Base-by-base conservation (phyloP, 2,888 invertebrate genomes). In the Diaphora mendica region DNA sequence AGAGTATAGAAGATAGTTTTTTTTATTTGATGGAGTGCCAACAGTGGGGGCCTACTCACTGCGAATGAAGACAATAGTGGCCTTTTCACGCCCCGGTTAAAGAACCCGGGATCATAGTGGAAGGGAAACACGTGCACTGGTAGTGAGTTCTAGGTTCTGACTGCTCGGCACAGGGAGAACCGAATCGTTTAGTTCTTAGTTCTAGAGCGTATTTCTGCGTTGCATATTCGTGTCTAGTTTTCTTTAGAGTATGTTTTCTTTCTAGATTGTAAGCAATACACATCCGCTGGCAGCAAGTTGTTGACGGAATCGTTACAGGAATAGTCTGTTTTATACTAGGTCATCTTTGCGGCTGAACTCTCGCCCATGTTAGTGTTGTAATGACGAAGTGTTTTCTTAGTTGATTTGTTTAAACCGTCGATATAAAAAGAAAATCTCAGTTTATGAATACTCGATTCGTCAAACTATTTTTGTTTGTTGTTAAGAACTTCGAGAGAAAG, bases 291-390 rank as follows among this genome's bases (percentile, higher is more conserved):
- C 26, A 30, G 26, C 30, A 30, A 62, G 30, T 62, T 62, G 62
- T 62, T 62, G 62, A 62, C 62, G 26, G 26, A 62, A 62, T 30
- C 15, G 30, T 62, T 62, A 30, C 62, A 62, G 30, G 3, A 62
- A 62, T 62, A 62, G 62, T 62, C 62, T 62, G 30, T 62, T 59
- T 55, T 59, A 2, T 59, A 59, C 59, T 59, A 59, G 59, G 59
- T 59, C 59, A 59, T 35, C 15, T 35, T 64, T 30, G 64, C 33
- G 30, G 64, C 17, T 33, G 8, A 35, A 64, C 64, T 64, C 64
- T 5, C 33, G 33, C 23, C 42, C 39, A 66, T 66, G 35, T 39
- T 66, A 66, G 35, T 66, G 39, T 66, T 66, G 42, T 66, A 74
- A 64, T 42, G 70, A 65, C 26, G 64, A 74, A 66, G 65, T 35